Evolutionary conservation across 2,888 invertebrate species (phyloP).

Genomic region (Phania funesta): DNA sequence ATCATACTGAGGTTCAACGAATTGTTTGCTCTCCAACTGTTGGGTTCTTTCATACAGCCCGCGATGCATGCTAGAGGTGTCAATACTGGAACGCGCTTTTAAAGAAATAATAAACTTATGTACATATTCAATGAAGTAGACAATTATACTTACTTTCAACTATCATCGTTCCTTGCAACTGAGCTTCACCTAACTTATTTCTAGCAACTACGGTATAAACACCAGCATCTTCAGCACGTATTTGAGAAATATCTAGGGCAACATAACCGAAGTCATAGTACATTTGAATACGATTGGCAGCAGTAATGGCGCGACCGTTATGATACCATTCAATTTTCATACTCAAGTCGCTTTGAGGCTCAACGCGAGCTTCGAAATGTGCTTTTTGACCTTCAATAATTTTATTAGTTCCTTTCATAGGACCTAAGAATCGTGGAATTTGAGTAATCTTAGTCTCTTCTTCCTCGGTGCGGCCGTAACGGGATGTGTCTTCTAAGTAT

Average conservation of each 20-base stretch:
- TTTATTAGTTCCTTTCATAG: conserved; percentile 94
- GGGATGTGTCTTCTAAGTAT: conserved; percentile 90
- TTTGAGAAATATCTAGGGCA: conserved; percentile 95
- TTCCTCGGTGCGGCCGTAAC: conserved; percentile 85
- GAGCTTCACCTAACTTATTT: conserved; percentile 94
- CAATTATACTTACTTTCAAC: conserved; percentile 89
- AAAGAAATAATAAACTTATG: conserved; percentile 66
- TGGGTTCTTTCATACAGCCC: conserved; percentile 92
- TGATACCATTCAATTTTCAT: conserved; percentile 98
- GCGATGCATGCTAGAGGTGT: conserved; percentile 94
- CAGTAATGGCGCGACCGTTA: conserved; percentile 94
- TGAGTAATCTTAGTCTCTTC: conserved; percentile 89
- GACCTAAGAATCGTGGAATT: conserved; percentile 93
- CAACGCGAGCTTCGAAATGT: conserved; percentile 96
- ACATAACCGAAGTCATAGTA: conserved; percentile 98
- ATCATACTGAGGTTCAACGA: conserved; percentile 92
- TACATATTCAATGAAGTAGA: neutral
- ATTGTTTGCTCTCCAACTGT: conserved; percentile 91
- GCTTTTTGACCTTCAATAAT: conserved; percentile 96
- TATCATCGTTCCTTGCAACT: conserved; percentile 90
- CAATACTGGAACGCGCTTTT: conserved; percentile 92
- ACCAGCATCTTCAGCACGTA: conserved; percentile 95
- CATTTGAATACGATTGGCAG: conserved; percentile 94
- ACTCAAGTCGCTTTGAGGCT: conserved; percentile 95
- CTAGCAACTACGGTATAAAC: conserved; percentile 95